Evolutionary conservation across 2,797 vertebrate species (phyloP).

Genomic region (Chelon auratus): DNA sequence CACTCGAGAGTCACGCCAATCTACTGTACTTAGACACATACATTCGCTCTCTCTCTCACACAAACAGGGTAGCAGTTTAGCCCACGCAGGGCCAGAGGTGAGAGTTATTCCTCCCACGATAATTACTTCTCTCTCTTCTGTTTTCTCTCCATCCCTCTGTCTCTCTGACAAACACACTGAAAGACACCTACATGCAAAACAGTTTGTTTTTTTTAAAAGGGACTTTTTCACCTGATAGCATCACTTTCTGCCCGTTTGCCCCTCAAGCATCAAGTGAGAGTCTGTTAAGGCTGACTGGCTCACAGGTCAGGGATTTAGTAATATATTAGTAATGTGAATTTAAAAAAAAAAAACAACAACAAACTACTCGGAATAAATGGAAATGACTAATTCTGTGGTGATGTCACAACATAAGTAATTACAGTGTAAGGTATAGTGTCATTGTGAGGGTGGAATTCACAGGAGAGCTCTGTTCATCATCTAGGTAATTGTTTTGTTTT

Average conservation of each 20-base stretch:
- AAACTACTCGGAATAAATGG: too few species aligned
- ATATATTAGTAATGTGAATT: not conserved
- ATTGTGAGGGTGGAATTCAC: too few species aligned
- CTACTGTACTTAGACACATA: conserved; percentile 50
- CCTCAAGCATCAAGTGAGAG: not conserved
- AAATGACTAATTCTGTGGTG: too few species aligned
- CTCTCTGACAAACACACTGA: conserved; percentile 66
- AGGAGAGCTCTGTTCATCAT: too few species aligned
- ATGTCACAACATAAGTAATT: too few species aligned
- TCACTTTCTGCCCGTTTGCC: conserved; percentile 4
- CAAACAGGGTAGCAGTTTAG: conserved; percentile 48
- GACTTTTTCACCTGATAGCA: conserved; percentile 34
- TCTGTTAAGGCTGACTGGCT: not conserved
- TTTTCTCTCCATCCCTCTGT: conserved; percentile 59
- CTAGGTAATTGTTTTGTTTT: too few species aligned
- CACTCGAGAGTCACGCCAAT: conserved; percentile 64
- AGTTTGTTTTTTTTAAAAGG: conserved; percentile 48
- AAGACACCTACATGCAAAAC: conserved; percentile 68
- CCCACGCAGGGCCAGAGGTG: conserved; percentile 76
- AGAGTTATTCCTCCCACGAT: conserved; percentile 73
- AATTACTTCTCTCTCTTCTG: conserved; percentile 74
- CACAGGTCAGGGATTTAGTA: not conserved
- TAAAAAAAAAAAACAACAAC: not conserved
- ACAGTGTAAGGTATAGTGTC: too few species aligned
- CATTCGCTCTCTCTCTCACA: conserved; percentile 23